Conservation (phyloP, 2,888 invertebrate species). For the Mechanitis mazaeus region DNA sequence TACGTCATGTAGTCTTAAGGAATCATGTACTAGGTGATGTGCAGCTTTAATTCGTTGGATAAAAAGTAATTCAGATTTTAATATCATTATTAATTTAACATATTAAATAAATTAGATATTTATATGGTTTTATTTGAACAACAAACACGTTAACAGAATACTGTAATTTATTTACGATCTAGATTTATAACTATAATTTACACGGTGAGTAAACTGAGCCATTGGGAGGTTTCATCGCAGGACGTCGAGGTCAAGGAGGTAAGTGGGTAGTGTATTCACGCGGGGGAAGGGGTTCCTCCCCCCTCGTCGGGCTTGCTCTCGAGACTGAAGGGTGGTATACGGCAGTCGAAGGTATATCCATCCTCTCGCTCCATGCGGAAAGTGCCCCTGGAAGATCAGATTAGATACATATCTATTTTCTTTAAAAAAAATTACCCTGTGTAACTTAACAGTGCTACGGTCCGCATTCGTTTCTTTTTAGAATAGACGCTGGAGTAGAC, state of each 20-base stretch:
- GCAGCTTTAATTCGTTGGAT: conserved; percentile 8
- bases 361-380: conserved; percentile 98
- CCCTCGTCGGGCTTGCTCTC: conserved; percentile 91
- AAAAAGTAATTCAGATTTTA: conserved; percentile 6
- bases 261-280: conserved; percentile 34
- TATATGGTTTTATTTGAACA: conserved; percentile 26
- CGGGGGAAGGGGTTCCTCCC: conserved; percentile 52
- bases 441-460: too few species aligned
- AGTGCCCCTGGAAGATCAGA: conserved; percentile 79
- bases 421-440: too few species aligned
- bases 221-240: background rate
- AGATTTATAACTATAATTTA: conserved; percentile 38
- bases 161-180: conserved; percentile 75
- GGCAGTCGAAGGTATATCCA: conserved; percentile 96
- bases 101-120: conserved; percentile 9
- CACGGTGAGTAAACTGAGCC: conserved; percentile 19
- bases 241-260: too few species aligned
- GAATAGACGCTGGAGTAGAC: too few species aligned
- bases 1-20: background rate
- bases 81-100: background rate
- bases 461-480: too few species aligned
- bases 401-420: too few species aligned
- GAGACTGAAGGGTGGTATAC: conserved; percentile 97
- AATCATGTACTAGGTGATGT: background rate
- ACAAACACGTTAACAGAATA: conserved; percentile 55